Evolutionary conservation across 2,113 vertebrate species (phyloP).

Genomic region (Phoenicopterus ruber): DNA sequence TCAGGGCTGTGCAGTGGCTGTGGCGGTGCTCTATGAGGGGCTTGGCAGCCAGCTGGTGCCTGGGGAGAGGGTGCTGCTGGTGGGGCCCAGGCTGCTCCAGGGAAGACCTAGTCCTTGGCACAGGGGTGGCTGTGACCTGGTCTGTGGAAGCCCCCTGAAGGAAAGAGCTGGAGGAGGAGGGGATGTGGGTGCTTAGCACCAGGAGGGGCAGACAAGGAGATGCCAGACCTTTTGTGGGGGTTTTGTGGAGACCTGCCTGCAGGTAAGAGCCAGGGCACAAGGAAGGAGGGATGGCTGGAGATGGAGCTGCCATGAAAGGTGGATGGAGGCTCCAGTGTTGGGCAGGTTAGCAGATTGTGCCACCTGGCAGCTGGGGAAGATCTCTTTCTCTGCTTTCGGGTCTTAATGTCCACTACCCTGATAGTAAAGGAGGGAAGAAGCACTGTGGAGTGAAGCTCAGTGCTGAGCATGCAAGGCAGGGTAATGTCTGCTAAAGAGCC

Average conservation of each 20-base stretch:
- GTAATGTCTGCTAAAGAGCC: no score
- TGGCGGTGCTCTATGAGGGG: no score
- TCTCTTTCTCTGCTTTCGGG: neutral
- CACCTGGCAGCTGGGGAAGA: neutral
- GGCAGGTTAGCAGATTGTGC: neutral
- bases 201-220: neutral
- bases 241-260: neutral
- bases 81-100: accelerated
- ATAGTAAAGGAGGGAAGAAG: neutral
- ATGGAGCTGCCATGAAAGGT: neutral
- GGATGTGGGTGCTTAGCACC: accelerated
- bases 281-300: neutral
- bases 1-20: accelerated
- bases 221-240: neutral
- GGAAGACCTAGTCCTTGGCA: accelerated
- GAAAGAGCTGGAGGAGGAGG: neutral
- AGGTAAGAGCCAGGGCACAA: accelerated
- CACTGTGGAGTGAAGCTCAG: neutral
- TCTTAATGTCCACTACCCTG: accelerated
- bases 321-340: accelerated
- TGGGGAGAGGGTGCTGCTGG: neutral
- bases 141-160: neutral
- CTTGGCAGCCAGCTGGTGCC: neutral
- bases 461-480: neutral
- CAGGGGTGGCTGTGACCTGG: neutral